Evolutionary conservation across 1,140 invertebrate species (phyloP).

Genomic region (Leucophenga varia): DNA sequence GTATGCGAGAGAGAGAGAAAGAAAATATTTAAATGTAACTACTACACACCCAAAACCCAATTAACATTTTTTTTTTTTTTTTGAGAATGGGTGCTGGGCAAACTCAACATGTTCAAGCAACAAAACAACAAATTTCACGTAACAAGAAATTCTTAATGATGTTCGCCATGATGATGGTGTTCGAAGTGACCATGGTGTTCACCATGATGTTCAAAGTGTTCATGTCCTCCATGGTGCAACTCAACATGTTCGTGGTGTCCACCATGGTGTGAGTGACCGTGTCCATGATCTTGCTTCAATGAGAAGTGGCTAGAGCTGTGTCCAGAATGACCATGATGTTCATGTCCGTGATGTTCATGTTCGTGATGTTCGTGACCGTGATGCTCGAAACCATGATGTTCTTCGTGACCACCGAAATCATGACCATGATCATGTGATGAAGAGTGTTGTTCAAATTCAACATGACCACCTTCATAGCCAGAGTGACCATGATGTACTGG

Average conservation of each 20-base stretch:
- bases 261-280: conserved; percentile 14
- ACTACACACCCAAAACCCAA: too few species aligned
- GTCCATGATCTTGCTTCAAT: conserved; percentile 27
- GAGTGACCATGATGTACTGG: conserved; percentile 37
- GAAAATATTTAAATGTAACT: too few species aligned
- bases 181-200: conserved; percentile 14
- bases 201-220: conserved; percentile 4
- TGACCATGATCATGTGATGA: conserved; percentile 5
- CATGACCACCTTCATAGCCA: conserved; percentile 37
- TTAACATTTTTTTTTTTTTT: too few species aligned
- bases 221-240: conserved; percentile 23
- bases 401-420: conserved; percentile 9
- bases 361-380: conserved; percentile 17
- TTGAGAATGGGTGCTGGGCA: too few species aligned
- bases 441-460: conserved; percentile 35
- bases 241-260: conserved; percentile 19
- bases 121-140: conserved; percentile 4
- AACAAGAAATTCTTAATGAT: conserved; percentile 2
- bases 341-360: conserved; percentile 13
- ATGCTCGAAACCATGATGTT: conserved; percentile 1
- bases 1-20: too few species aligned
- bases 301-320: conserved; percentile 16
- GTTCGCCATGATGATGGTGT: conserved; percentile 28
- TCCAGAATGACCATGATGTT: conserved; percentile 17
- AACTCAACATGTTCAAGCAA: conserved; percentile 6